These are phyloP conservation scores for Mixornis gularis DNA, from an alignment of 2,113 vertebrate genomes.

Conservation along the genomic window DNA sequence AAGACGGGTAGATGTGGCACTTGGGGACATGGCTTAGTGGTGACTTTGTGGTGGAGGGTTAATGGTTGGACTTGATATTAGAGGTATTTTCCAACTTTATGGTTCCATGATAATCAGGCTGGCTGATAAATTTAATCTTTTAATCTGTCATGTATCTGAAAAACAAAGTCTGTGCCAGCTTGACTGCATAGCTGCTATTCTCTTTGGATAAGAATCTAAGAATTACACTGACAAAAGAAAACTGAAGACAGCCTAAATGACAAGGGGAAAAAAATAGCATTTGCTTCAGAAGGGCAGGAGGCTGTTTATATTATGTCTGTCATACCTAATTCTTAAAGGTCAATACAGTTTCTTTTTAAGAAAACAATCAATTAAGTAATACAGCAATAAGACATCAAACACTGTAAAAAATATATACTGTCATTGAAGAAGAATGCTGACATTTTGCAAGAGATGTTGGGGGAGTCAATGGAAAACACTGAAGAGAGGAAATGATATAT, in stretches of 20 bases:
- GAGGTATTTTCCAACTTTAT: neutral
- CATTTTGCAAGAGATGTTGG: neutral
- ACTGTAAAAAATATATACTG: neutral
- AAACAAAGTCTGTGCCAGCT: neutral
- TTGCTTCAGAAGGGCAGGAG: neutral
- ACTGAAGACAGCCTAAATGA: neutral
- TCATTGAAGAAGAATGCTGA: neutral
- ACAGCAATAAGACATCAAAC: neutral
- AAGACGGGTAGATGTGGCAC: accelerated
- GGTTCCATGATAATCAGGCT: neutral
- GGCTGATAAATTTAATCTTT: neutral
- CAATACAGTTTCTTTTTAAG: neutral
- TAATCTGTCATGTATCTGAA: neutral
- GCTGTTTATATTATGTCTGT: neutral
- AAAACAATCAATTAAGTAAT: neutral
- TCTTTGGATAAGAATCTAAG: neutral
- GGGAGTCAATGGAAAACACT: neutral
- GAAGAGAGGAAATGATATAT: neutral
- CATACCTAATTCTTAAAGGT: conserved; percentile 18
- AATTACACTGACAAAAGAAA: neutral
- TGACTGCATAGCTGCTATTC: neutral
- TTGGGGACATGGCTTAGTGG: neutral
- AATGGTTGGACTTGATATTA: accelerated
- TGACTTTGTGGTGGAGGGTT: neutral
- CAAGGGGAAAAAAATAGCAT: neutral